Conservation (phyloP, 2,888 invertebrate genomes). For the Calameuta pallipes region DNA sequence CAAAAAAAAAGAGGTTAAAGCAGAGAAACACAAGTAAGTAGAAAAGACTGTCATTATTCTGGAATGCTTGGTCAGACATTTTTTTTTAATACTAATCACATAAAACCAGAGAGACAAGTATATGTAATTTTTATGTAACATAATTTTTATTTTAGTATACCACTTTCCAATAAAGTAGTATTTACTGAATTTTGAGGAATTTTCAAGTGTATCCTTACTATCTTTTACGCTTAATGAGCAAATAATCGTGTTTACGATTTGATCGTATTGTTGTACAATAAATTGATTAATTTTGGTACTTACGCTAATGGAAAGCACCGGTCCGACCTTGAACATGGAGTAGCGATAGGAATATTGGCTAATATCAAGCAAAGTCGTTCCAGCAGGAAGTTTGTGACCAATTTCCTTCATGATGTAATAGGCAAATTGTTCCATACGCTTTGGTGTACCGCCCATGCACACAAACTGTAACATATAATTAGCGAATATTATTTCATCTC, state of each 20-base stretch:
- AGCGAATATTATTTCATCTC: neutral
- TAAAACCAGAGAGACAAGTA: neutral
- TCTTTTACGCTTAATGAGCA: neutral
- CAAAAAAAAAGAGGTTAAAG: neutral
- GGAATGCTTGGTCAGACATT: neutral
- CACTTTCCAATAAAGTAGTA: neutral
- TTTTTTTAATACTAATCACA: neutral
- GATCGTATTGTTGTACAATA: neutral
- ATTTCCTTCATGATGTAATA: conserved; percentile 91
- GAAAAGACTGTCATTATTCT: neutral
- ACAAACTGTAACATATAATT: conserved; percentile 79
- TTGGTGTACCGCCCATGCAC: conserved; percentile 96
- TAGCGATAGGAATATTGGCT: conserved; percentile 93
- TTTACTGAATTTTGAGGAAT: neutral
- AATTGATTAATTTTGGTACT: conserved; percentile 64
- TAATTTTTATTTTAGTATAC: neutral
- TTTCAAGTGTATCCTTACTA: neutral
- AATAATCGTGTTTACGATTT: neutral
- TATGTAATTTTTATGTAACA: neutral
- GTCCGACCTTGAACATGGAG: conserved; percentile 95
- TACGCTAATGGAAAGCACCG: conserved; percentile 86
- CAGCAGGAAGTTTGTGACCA: conserved; percentile 88
- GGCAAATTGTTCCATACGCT: conserved; percentile 93
- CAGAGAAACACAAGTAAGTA: neutral
- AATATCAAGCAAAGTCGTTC: conserved; percentile 88